Evolutionary conservation across 2,797 vertebrate species (phyloP).

Genomic region (Pipistrellus kuhlii): DNA sequence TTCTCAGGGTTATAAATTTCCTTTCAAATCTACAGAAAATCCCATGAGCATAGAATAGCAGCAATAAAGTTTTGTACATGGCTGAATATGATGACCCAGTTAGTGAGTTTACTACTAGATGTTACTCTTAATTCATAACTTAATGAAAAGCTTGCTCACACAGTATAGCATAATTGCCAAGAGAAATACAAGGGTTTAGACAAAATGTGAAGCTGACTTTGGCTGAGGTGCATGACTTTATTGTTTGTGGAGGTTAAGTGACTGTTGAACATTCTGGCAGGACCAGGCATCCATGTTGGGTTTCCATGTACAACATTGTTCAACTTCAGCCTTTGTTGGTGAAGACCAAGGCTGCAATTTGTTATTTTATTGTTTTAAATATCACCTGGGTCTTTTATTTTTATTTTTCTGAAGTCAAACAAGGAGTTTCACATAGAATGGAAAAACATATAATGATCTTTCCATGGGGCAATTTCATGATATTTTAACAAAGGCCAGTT

Average conservation of each 20-base stretch:
- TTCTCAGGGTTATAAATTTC: background rate
- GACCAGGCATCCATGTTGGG: background rate
- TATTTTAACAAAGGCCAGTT: constrained; percentile 12
- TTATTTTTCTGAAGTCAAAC: background rate
- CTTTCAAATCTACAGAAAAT: background rate
- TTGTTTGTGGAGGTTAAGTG: background rate
- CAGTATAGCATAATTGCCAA: background rate
- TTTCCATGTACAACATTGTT: background rate
- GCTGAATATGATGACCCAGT: background rate
- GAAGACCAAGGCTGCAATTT: background rate
- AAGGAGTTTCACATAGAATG: background rate
- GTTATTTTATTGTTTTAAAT: constrained; percentile 34
- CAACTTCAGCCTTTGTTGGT: constrained; percentile 5
- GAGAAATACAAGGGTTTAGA: background rate
- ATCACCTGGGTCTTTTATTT: background rate
- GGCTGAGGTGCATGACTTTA: background rate
- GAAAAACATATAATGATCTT: background rate
- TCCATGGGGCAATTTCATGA: background rate
- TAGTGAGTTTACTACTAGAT: background rate
- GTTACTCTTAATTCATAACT: constrained; percentile 24
- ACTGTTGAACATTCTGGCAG: background rate
- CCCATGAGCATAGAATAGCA: background rate
- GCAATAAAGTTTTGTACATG: background rate
- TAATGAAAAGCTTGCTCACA: background rate
- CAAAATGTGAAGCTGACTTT: background rate